A percentile compares a stretch with the other conserved stretches of the same genome.
These are phyloP conservation scores for Psittacara wagleri DNA, from an alignment of 2,113 vertebrate species.

Conservation along the genomic window DNA sequence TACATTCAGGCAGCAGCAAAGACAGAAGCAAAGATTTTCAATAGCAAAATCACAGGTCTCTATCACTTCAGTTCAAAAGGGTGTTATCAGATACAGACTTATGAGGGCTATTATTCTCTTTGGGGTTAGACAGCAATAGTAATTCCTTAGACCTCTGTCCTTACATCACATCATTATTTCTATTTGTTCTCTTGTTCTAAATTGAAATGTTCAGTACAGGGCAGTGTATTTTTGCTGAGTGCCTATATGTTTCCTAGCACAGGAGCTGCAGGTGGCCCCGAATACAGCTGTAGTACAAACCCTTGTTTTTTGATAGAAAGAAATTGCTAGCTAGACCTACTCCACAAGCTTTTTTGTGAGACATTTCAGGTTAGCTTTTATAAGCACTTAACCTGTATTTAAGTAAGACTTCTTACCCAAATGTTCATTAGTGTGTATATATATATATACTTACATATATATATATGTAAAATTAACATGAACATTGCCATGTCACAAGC, in stretches of 20 bases:
- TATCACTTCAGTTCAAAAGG: neutral
- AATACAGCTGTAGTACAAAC: neutral
- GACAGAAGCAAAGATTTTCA: neutral
- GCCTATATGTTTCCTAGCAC: neutral
- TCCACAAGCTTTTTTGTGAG: neutral
- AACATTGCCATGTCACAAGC: neutral
- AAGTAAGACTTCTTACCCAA: neutral
- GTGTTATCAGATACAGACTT: neutral
- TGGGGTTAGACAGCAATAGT: neutral
- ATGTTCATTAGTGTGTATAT: neutral
- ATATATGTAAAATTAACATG: too few species aligned
- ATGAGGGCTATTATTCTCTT: neutral
- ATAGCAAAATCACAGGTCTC: neutral
- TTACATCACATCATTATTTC: neutral
- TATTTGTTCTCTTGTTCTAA: neutral
- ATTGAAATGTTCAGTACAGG: neutral
- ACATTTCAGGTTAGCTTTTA: neutral
- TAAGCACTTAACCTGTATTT: neutral
- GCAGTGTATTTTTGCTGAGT: neutral
- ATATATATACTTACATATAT: neutral
- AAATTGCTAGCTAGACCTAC: neutral
- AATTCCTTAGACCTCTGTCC: neutral
- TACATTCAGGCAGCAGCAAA: neutral
- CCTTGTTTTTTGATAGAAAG: neutral
- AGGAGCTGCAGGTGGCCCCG: fast-evolving